Base-by-base conservation (phyloP, 1,140 invertebrate genomes). In the Ooceraea biroi region DNA sequence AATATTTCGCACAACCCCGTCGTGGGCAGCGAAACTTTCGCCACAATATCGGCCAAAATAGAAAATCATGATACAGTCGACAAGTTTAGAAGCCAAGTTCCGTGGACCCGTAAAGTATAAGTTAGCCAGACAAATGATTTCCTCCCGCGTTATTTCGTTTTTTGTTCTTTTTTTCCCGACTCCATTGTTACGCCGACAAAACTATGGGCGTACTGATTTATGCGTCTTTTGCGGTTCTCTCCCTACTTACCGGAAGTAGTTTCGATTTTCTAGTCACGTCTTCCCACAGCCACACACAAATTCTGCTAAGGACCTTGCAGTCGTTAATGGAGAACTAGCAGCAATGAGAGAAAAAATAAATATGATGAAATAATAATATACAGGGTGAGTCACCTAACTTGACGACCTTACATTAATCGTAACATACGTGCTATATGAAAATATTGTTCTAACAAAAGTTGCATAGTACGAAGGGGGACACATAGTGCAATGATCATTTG, bases 1-100 rank as follows among this genome's bases (percentile, higher is more conserved):
- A 80, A 2, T 27, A 58, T 80, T 57, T 69, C 50, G 57, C 17
- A 25, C 52, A 57, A 41, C 25, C 7, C 41, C 10, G 25, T 25
- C 36, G 52, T 10, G 22, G 17, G 27, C n/a, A 7, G 14, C 25
- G 46, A 72, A 84, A 86, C n/a, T 77, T 83, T 48, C 27, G n/a
- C 12, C 27, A 14, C 55, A 72, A 12, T 86, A 83, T 85, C 41
- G 50, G 11, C 1, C 19, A 25, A 61, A 63, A 78, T 57, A 25
- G 72, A 77, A 72, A 72, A 58, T 78, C 60, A 73, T 77, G 78
- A 84, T 65, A 78, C 52, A 68, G 83, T 36, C 36, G n/a, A 25
- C 27, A 84, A 86, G 85, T 78, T 86, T 27, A 11, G 19, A 57
- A 80, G 36, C 17, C 17, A 57, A 27, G 5, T 69, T 80, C 25